These are phyloP conservation scores for Papilio elwesi DNA, from an alignment of 2,888 invertebrate species.

Conservation along the genomic window DNA sequence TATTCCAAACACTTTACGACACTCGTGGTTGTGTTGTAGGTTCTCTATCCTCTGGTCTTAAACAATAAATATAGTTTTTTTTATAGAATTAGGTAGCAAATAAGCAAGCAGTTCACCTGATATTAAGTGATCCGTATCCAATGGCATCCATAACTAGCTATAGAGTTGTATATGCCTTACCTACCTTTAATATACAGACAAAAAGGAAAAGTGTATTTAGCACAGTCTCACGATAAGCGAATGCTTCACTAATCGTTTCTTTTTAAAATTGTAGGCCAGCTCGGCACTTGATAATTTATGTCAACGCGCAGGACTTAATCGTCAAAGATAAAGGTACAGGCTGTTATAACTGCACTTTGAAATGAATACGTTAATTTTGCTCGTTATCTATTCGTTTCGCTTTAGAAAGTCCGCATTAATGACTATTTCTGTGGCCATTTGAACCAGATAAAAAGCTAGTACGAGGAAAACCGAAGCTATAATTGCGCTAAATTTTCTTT, in stretches of 20 bases:
- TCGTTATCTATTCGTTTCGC: conserved; percentile 34
- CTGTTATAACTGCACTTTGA: conserved; percentile 30
- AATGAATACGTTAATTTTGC: conserved; percentile 32
- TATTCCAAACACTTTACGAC: too few species aligned
- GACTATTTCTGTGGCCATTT: conserved; percentile 30
- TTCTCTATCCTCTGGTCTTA: too few species aligned
- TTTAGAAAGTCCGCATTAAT: conserved; percentile 32
- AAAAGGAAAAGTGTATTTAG: conserved; percentile 11
- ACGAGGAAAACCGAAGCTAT: conserved; percentile 22
- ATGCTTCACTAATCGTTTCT: conserved; percentile 12
- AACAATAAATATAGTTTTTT: too few species aligned
- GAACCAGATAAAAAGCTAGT: conserved; percentile 20
- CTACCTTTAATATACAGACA: background rate
- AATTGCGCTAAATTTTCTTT: conserved; percentile 24
- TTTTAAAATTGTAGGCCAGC: conserved; percentile 8
- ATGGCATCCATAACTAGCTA: too few species aligned
- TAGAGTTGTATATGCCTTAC: too few species aligned
- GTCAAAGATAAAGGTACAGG: conserved; percentile 29
- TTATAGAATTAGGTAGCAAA: too few species aligned
- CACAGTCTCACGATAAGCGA: background rate
- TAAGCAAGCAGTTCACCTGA: too few species aligned
- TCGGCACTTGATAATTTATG: conserved; percentile 6
- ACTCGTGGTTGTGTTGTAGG: too few species aligned
- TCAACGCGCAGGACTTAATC: conserved; percentile 18
- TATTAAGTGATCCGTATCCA: too few species aligned